phyloP scores from a whole-genome alignment of 2,797 vertebrate genomes.

The Anas acuta region DNA sequence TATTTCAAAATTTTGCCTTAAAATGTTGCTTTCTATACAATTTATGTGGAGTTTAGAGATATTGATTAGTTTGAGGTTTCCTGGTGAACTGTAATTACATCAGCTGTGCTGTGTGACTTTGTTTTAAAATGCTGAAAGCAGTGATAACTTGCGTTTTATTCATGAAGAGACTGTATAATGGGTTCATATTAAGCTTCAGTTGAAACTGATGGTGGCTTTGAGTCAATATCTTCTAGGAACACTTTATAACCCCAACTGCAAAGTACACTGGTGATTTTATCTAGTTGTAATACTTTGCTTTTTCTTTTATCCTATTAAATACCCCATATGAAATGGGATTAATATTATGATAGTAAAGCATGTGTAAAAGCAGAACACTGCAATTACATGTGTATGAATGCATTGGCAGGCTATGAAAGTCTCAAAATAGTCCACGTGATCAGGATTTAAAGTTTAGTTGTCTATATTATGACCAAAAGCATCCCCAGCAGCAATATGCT shows the following conservation, averaged over 20 bases:
- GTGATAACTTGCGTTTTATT: not conserved
- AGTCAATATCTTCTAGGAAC: constrained; percentile 26
- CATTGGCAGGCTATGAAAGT: not conserved
- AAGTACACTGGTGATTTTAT: constrained; percentile 1
- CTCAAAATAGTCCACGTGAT: not conserved
- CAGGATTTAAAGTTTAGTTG: constrained; percentile 18
- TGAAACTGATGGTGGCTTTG: constrained; percentile 22
- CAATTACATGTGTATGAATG: not conserved
- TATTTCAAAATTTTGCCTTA: not conserved
- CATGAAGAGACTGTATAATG: not conserved
- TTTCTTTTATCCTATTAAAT: constrained; percentile 44
- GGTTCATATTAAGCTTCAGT: constrained; percentile 3
- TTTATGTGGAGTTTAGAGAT: not conserved
- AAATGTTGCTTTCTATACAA: not conserved
- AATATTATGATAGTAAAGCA: constrained; percentile 29
- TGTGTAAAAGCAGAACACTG: constrained; percentile 21
- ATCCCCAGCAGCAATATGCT: not conserved
- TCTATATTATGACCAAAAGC: not conserved
- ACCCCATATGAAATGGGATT: constrained; percentile 32
- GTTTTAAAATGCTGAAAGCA: not conserved
- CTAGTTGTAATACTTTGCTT: not conserved
- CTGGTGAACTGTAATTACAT: not conserved
- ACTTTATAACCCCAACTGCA: constrained; percentile 25
- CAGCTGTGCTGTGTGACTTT: not conserved
- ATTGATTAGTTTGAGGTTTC: not conserved